Evolutionary conservation across 2,888 invertebrate species (phyloP).

Genomic region (Acleris laterana): DNA sequence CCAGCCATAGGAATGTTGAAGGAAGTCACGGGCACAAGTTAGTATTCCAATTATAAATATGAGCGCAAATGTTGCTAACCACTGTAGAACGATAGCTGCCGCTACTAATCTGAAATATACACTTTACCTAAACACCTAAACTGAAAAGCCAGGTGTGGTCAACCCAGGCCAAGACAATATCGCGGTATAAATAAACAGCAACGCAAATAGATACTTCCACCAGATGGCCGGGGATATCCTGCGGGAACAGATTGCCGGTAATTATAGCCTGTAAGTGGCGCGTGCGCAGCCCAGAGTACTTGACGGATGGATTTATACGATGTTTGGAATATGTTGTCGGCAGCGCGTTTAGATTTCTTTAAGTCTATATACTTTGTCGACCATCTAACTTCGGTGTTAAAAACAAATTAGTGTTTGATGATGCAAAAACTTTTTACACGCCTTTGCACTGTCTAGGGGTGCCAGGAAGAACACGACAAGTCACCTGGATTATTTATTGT

Average conservation of each 20-base stretch:
- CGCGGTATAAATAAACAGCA: conserved; percentile 22
- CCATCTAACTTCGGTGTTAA: too few relatives aligned
- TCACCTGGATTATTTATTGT: too few relatives aligned
- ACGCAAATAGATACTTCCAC: conserved; percentile 64
- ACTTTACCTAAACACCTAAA: not conserved
- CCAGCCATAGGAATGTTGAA: too few relatives aligned
- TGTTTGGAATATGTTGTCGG: not conserved
- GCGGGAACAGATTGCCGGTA: conserved; percentile 74
- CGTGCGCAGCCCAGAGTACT: conserved; percentile 45
- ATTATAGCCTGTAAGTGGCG: conserved; percentile 70
- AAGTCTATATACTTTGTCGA: too few relatives aligned
- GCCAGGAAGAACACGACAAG: too few relatives aligned
- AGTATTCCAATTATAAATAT: too few relatives aligned
- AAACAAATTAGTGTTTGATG: too few relatives aligned
- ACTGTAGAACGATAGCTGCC: too few relatives aligned
- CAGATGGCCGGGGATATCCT: conserved; percentile 83
- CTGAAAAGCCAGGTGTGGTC: conserved; percentile 29
- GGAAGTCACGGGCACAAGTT: too few relatives aligned
- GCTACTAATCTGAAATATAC: not conserved
- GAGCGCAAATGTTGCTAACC: too few relatives aligned
- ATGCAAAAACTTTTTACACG: too few relatives aligned
- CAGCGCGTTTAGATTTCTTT: not conserved
- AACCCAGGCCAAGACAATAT: conserved; percentile 38
- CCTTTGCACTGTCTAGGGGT: too few relatives aligned
- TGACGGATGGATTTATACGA: conserved; percentile 17